phyloP scores from a whole-genome alignment of 2,113 vertebrate genomes.

The Excalfactoria chinensis region DNA sequence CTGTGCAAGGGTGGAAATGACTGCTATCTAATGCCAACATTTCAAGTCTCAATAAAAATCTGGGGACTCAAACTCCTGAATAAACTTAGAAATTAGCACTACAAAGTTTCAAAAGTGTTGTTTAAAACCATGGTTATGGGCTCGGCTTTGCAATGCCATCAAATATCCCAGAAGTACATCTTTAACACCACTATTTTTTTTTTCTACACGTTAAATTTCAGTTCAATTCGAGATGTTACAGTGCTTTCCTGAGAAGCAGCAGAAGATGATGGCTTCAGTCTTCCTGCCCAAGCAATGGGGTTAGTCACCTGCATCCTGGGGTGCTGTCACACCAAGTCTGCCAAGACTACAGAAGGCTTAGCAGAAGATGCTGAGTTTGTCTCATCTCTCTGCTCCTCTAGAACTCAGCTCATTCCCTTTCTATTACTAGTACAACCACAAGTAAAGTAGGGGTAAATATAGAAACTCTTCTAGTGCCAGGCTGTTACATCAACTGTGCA shows the following conservation, averaged over 20 bases:
- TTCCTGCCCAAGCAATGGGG: neutral
- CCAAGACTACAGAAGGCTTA: neutral
- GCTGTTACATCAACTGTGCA: neutral
- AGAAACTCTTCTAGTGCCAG: neutral
- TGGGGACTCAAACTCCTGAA: neutral
- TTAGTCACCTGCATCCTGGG: neutral
- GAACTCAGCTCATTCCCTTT: neutral
- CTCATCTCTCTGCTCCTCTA: neutral
- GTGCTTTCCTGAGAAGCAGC: neutral
- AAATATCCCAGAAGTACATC: neutral
- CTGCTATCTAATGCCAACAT: neutral
- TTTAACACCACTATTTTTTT: neutral
- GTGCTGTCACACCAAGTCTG: neutral
- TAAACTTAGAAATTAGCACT: neutral
- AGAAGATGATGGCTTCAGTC: neutral
- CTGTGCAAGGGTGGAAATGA: neutral
- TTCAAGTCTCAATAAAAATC: neutral
- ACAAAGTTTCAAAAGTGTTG: neutral
- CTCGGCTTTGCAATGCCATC: neutral
- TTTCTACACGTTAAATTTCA: accelerated
- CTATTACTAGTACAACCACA: neutral
- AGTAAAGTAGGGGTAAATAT: neutral
- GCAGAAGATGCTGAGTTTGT: neutral
- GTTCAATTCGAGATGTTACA: neutral
- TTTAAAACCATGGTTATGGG: neutral